Conservation (phyloP, 2,888 invertebrate species). For the Cantharis rustica region DNA sequence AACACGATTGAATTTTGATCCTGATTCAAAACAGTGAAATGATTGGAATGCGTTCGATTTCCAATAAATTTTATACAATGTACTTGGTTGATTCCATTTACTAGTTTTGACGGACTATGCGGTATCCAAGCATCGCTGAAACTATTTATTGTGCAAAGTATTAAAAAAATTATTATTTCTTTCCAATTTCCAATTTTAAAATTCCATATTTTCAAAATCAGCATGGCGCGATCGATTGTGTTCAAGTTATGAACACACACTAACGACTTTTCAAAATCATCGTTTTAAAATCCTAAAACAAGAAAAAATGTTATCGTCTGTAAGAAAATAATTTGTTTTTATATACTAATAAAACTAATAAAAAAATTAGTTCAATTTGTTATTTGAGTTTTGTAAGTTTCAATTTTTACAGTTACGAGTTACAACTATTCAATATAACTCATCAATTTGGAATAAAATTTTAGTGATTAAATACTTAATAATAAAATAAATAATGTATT, state of each 20-base stretch:
- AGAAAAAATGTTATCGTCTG: too few species aligned
- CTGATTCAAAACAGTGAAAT: conserved; percentile 88
- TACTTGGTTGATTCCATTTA: conserved; percentile 52
- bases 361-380: too few species aligned
- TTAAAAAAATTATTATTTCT: conserved; percentile 4
- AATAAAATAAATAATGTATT: too few species aligned
- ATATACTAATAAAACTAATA: too few species aligned
- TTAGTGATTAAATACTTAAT: too few species aligned
- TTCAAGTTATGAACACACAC: background rate
- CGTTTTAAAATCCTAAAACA: background rate
- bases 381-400: too few species aligned
- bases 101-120: conserved; percentile 71
- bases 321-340: too few species aligned
- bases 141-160: conserved; percentile 14
- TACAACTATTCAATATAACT: too few species aligned
- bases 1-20: conserved; percentile 85
- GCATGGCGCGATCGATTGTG: conserved; percentile 3
- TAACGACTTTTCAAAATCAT: background rate
- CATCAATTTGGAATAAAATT: too few species aligned
- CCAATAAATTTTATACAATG: conserved; percentile 59
- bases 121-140: conserved; percentile 69
- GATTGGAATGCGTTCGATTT: conserved; percentile 78
- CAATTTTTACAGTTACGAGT: too few species aligned
- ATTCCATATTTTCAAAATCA: conserved; percentile 3
- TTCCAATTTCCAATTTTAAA: background rate